phyloP scores from a whole-genome alignment of 2,113 vertebrate species.

The Clinocottus analis region DNA sequence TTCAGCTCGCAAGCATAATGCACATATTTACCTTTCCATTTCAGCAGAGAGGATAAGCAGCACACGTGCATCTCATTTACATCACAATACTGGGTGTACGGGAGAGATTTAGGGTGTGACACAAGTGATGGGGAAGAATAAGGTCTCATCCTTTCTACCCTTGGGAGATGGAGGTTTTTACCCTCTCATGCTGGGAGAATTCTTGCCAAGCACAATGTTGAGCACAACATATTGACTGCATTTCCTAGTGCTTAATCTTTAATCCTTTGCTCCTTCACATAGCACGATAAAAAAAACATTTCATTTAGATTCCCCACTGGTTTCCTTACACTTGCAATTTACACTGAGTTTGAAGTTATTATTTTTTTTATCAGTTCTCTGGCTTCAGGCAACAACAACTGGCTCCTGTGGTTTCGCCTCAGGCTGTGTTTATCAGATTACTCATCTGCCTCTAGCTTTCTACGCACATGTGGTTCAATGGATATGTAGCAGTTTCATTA shows the following conservation, averaged over 20 bases:
- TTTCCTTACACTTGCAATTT: constrained; percentile 35
- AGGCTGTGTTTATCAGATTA: constrained; percentile 67
- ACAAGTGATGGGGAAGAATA: constrained; percentile 42
- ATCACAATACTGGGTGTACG: constrained; percentile 62
- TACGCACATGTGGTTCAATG: constrained; percentile 60
- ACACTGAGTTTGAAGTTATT: constrained; percentile 25
- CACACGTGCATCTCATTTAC: constrained; percentile 78
- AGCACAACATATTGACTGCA: constrained; percentile 22
- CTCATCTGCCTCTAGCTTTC: constrained; percentile 51
- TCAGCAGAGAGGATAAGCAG: constrained; percentile 63
- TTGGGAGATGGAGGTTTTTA: constrained; percentile 5
- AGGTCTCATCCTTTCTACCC: constrained; percentile 56
- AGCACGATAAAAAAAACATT: constrained; percentile 17
- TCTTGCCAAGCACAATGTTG: constrained; percentile 17
- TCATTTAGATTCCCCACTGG: constrained; percentile 11
- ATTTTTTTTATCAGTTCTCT: constrained; percentile 23
- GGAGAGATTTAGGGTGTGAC: constrained; percentile 49
- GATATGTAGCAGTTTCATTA: constrained; percentile 49
- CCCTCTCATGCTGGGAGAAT: constrained; percentile 9
- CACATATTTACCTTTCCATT: constrained; percentile 83
- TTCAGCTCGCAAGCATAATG: constrained; percentile 62
- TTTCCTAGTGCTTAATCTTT: constrained; percentile 28
- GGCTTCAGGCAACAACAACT: constrained; percentile 67
- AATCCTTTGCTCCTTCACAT: constrained; percentile 36
- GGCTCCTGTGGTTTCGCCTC: constrained; percentile 44